Conservation (phyloP, 2,888 invertebrate genomes). For the Tenthredo livida region DNA sequence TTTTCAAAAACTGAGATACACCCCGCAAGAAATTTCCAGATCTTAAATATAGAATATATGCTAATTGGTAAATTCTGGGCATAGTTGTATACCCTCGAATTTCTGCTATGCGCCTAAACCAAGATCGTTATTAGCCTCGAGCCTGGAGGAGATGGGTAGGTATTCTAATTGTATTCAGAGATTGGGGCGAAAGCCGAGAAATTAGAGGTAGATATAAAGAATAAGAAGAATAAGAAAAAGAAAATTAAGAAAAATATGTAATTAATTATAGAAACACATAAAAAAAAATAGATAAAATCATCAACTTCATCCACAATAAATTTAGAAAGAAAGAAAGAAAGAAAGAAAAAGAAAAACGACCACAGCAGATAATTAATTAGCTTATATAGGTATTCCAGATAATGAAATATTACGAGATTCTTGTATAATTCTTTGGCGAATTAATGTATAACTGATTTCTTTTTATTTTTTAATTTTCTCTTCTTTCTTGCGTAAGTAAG, state of each 20-base stretch:
- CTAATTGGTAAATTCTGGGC: slow-evolving; percentile 65
- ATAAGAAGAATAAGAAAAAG: neutral
- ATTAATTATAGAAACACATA: neutral
- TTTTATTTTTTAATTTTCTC: neutral
- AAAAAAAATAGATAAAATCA: neutral
- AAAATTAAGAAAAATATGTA: neutral
- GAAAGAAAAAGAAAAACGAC: neutral
- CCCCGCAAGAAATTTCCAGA: slow-evolving; percentile 61
- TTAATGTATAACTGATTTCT: neutral
- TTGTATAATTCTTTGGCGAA: neutral
- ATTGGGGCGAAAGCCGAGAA: neutral
- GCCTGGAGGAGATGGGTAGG: neutral
- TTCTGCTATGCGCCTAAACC: neutral
- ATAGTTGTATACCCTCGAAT: neutral
- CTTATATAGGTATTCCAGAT: neutral
- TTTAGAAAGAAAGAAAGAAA: neutral
- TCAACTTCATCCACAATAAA: too few species aligned
- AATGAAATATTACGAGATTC: neutral
- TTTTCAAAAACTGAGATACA: slow-evolving; percentile 54
- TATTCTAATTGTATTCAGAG: neutral
- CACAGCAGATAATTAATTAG: neutral
- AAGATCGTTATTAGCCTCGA: slow-evolving; percentile 16
- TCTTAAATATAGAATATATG: slow-evolving; percentile 70
- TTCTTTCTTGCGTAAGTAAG: neutral
- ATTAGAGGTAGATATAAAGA: neutral